Evolutionary conservation across 2,113 vertebrate species (phyloP), one percentile per base, ranked within the genome.

Genomic region (Alaudala cheleensis): DNA sequence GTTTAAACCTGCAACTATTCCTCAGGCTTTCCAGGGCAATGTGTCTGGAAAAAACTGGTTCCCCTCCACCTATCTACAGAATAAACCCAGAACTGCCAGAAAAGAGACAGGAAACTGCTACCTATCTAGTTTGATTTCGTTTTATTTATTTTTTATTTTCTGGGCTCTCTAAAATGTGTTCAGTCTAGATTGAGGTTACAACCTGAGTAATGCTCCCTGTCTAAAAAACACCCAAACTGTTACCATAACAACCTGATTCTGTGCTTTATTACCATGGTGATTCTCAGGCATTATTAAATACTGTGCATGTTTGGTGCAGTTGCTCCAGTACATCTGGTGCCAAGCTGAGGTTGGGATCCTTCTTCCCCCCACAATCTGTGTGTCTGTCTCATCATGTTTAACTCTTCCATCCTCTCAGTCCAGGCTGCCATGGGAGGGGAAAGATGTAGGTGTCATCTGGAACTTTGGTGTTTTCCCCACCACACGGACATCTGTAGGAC

Each of bases 241-340:
- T 93, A 14, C 95, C 90, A 96, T 96, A 94, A 50, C 96, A 94
- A 97, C 95, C 42, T 71, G 69, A 86, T 76, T 97, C 90, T 67
- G 65, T 9, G 14, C 77, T 90, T 96, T 91, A 95, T 97, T 96
- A 93, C 94, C 94, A 97, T 97, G 95, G 95, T 25, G 7, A 96
- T 95, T 86, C 92, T 78, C 82, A 93, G 93, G 76, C 92, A 93
- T 96, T 96, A 97, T 94, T 95, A 95, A 96, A 97, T 88, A 90
- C 72, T 57, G 51, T 64, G 90, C 40, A 50, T 94, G 92, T 93
- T 96, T 96, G 92, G 80, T 95, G 86, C 90, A 96, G 50, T 19
- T 45, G 33, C 86, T 78, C 31, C 6, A 0, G 57, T 95, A 79
- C 84, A 83, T 71, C 86, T 93, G 82, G 76, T 96, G 93, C 72